Evolutionary conservation across 2,888 invertebrate genomes (phyloP), one percentile per base, ranked within the genome.

Genomic region (Octonoba sinensis): DNA sequence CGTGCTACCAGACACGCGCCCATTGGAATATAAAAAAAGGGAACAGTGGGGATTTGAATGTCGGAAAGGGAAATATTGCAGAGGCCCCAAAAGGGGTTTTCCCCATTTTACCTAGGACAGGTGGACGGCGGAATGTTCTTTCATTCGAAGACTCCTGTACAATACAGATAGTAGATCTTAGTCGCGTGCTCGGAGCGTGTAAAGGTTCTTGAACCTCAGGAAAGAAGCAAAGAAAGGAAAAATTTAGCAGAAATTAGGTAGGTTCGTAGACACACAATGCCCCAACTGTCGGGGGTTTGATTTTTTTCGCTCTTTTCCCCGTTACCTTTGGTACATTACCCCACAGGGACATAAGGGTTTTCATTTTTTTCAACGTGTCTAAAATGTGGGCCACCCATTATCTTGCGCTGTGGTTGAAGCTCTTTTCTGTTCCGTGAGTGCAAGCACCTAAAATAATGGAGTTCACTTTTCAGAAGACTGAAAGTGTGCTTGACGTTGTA

Each of bases 301-400:
- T 59, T 47, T 60, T 59, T 65, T 79, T 59, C 15, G n/a, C 49
- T 15, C 47, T 12, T 64, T 46, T 46, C 70, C 76, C 60, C 59
- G 47, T 47, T 59, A 20, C 44, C 22, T 65, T 57, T 67, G 78
- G 78, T 79, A 72, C 78, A 56, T 72, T 79, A 72, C 65, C 72
- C 78, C 60, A n/a, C 36, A 36, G 18, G n/a, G 24, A n/a, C 16
- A 20, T 56, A 22, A 44, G 59, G 62, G 15, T 46, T 65, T 57
- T 73, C 46, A 15, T 54, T 51, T 27, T 67, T 51, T 49, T 67
- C 27, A 36, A 36, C 36, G 36, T 16, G n/a, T 15, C 18, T 27
- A n/a, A 60, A 78, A 79, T 79, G 72, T 79, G 67, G 78, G 78
- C 22, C 78, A 79, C 22, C 78, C 78, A 72, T 79, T 79, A 72